Evolutionary conservation across 2,113 vertebrate species (phyloP).

Genomic region (Brachypodius melanocephalos): DNA sequence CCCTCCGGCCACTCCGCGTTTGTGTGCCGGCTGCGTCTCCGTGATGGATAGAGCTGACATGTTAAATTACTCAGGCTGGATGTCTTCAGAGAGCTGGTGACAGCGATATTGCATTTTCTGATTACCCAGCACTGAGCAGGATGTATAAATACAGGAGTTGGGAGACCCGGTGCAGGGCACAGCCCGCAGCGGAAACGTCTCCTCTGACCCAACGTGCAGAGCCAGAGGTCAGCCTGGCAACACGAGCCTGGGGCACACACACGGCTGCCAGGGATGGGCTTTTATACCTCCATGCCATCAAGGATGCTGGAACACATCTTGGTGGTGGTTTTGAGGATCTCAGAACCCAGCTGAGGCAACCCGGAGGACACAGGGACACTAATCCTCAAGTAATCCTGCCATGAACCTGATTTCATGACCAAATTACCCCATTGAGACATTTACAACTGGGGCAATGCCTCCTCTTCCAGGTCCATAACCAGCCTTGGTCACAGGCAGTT

Average conservation of each 20-base stretch:
- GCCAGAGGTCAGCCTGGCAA: neutral
- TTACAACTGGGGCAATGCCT: neutral
- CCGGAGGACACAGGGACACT: neutral
- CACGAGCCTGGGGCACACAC: neutral
- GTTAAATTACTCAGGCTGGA: conserved; percentile 76
- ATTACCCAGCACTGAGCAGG: conserved; percentile 70
- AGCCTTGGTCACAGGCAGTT: neutral
- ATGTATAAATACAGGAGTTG: conserved; percentile 66
- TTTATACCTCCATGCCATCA: fast-evolving
- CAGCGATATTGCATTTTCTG: conserved; percentile 77
- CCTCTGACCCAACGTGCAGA: neutral
- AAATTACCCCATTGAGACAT: neutral
- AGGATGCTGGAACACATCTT: neutral
- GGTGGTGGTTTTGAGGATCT: neutral
- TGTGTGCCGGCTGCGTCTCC: neutral
- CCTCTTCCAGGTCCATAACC: neutral
- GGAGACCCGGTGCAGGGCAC: neutral
- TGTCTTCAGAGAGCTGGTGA: conserved; percentile 73
- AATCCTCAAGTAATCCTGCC: neutral
- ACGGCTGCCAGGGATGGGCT: neutral
- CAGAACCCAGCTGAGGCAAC: fast-evolving
- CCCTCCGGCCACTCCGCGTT: neutral
- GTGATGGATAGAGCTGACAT: conserved; percentile 80
- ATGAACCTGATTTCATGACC: neutral
- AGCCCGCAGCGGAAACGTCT: neutral